A percentile compares a stretch with the other conserved stretches of the same genome.
Evolutionary conservation across 2,113 vertebrate species (phyloP).

Genomic region (Myotis brandtii): DNA sequence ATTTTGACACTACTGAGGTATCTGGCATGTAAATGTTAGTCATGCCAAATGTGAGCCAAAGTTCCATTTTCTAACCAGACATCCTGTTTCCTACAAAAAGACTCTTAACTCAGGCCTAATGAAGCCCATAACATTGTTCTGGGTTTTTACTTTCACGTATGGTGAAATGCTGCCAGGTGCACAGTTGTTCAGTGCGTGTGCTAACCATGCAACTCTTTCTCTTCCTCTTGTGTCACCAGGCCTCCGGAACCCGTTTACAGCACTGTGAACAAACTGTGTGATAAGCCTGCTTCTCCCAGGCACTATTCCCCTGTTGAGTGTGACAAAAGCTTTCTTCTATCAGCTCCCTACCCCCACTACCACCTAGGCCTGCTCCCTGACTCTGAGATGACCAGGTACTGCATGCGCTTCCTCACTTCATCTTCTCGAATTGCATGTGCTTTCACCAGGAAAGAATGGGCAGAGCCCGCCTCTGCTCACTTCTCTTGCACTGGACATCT

Average conservation of each 20-base stretch:
- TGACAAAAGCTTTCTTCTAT: constrained; percentile 97
- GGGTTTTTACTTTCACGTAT: neutral
- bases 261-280: constrained; percentile 99
- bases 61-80: neutral
- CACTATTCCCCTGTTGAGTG: constrained; percentile 97
- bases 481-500: neutral
- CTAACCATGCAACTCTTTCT: constrained; percentile 78
- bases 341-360: constrained; percentile 95
- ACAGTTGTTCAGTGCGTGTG: neutral
- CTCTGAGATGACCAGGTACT: constrained; percentile 97
- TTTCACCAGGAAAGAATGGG: constrained; percentile 6
- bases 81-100: neutral
- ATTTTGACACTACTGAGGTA: neutral
- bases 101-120: neutral
- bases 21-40: neutral
- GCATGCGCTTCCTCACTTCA: constrained; percentile 86
- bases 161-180: constrained; percentile 22
- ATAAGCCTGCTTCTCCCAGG: constrained; percentile 96
- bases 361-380: constrained; percentile 97
- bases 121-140: neutral
- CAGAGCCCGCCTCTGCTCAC: constrained; percentile 1
- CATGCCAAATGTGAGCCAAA: neutral
- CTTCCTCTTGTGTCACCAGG: constrained; percentile 91
- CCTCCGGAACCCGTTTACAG: constrained; percentile 99
- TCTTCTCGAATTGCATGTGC: constrained; percentile 78